Conservation (phyloP, 2,888 invertebrate species). For the Coelopa pilipes region DNA sequence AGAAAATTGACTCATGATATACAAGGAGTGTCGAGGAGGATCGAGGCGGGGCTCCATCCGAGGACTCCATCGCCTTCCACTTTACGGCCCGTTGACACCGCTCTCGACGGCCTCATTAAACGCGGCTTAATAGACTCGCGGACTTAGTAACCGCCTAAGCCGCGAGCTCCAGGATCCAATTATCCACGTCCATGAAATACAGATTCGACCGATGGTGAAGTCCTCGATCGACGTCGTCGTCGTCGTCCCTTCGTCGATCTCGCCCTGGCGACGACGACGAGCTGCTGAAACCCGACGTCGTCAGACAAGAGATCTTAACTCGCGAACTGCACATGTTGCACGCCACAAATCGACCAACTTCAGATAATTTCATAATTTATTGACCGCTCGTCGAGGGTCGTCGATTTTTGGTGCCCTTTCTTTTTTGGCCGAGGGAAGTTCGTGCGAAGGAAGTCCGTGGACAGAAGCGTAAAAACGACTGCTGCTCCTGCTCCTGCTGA, state of each 20-base stretch:
- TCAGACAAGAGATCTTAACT: not conserved
- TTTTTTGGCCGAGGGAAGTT: not conserved
- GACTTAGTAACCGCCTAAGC: too few species aligned
- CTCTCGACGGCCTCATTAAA: too few species aligned
- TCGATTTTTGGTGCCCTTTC: not conserved
- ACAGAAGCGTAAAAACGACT: not conserved
- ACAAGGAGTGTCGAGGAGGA: too few species aligned
- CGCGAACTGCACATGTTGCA: not conserved
- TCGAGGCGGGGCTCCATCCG: too few species aligned
- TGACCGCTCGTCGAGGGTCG: not conserved
- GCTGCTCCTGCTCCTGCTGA: not conserved
- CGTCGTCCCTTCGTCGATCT: too few species aligned
- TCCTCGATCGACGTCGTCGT: too few species aligned
- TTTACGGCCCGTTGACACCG: not conserved
- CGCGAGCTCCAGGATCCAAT: too few species aligned
- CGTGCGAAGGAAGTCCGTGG: not conserved
- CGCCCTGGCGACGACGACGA: not conserved
- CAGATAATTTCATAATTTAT: conserved; percentile 13
- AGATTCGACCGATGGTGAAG: too few species aligned
- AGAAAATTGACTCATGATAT: not conserved
- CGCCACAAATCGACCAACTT: conserved; percentile 4
- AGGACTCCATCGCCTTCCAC: not conserved
- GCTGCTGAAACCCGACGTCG: not conserved
- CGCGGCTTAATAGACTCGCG: too few species aligned
- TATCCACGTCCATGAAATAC: too few species aligned